Evolutionary conservation across 2,113 vertebrate genomes (phyloP).

Genomic region (Myrmecobius fasciatus): DNA sequence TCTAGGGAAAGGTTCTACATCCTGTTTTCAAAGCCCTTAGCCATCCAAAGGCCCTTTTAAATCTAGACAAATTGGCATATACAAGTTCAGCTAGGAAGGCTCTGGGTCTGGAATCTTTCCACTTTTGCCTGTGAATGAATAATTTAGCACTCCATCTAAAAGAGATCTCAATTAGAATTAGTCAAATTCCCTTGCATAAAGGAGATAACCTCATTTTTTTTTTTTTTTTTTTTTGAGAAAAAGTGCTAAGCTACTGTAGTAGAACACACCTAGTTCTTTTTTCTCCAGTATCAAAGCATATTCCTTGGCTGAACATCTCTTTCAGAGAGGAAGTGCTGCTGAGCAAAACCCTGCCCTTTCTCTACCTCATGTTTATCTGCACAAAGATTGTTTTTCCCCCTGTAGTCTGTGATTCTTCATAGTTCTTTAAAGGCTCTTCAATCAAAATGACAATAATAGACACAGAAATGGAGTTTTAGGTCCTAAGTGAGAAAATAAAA

Average conservation of each 20-base stretch:
- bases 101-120: conserved; percentile 67
- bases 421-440: background rate
- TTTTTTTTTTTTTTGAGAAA: conserved; percentile 1
- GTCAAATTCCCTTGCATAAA: conserved; percentile 54
- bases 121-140: conserved; percentile 76
- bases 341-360: background rate
- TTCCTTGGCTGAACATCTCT: background rate
- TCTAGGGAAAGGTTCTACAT: accelerated
- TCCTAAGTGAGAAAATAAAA: background rate
- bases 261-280: background rate
- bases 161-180: conserved; percentile 73
- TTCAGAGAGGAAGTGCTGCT: background rate
- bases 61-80: conserved; percentile 33
- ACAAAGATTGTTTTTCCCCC: background rate
- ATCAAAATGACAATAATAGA: background rate
- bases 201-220: conserved; percentile 43
- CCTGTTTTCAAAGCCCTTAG: background rate
- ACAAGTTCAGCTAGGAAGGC: conserved; percentile 34
- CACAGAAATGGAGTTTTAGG: background rate
- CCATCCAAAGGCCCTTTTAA: background rate
- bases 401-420: background rate
- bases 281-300: background rate
- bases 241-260: background rate
- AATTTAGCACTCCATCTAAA: conserved; percentile 77
- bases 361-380: background rate